A percentile compares a stretch with the other conserved stretches of the same genome.
Conservation (phyloP, 2,888 invertebrate species). For the Deilephila porcellus region DNA sequence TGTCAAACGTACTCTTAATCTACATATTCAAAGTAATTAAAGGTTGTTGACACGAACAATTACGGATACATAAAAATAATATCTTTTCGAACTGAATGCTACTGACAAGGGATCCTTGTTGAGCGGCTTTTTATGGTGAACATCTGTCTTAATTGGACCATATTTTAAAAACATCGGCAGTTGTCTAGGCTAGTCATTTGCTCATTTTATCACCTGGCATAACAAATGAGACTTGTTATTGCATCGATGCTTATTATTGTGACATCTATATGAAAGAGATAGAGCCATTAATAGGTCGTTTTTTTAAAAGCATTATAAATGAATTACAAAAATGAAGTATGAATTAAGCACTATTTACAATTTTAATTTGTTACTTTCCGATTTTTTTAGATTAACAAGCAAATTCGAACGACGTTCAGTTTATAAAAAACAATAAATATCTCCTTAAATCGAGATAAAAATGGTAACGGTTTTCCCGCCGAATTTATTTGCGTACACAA, state of each 20-base stretch:
- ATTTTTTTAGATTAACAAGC: background rate
- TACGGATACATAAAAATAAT: background rate
- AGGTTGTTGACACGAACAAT: slow-evolving; percentile 12
- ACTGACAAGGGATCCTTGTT: background rate
- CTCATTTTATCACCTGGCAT: slow-evolving; percentile 9
- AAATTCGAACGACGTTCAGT: background rate
- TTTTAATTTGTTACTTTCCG: too few species aligned
- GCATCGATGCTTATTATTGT: background rate
- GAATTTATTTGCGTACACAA: background rate
- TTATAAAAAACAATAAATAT: background rate
- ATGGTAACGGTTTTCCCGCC: background rate
- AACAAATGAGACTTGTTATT: background rate
- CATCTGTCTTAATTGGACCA: slow-evolving; percentile 37
- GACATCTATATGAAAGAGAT: too few species aligned
- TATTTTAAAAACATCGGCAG: slow-evolving; percentile 33
- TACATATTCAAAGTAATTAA: slow-evolving; percentile 17
- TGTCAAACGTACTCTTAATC: too few species aligned
- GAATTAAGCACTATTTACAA: too few species aligned
- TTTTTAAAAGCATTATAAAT: too few species aligned
- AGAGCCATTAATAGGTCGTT: too few species aligned
- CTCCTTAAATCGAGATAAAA: background rate
- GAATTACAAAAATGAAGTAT: too few species aligned
- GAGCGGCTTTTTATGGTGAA: slow-evolving; percentile 32
- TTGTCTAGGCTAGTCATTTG: background rate
- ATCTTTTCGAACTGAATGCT: background rate